A percentile compares a stretch with the other conserved stretches of the same genome.
Evolutionary conservation across 2,113 vertebrate species (phyloP).

Genomic region (Antechinus flavipes): DNA sequence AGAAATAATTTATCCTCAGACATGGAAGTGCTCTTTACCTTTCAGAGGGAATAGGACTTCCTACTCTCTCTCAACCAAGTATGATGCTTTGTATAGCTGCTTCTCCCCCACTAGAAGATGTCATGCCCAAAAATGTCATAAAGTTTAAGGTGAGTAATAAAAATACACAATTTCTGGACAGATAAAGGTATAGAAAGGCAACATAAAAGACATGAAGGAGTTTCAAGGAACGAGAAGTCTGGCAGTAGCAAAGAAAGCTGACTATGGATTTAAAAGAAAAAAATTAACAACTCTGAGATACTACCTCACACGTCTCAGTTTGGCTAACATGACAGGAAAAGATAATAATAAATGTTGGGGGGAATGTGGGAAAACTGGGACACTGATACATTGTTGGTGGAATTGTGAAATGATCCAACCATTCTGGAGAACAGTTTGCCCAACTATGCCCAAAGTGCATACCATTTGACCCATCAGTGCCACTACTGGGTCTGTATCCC

Average conservation of each 20-base stretch:
- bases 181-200: background rate
- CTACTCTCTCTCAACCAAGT: background rate
- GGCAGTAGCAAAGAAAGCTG: background rate
- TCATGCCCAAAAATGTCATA: accelerated
- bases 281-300: no score
- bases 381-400: no score
- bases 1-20: background rate
- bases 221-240: background rate
- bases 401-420: no score
- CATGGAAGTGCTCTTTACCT: background rate
- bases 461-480: no score
- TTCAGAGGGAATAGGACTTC: background rate
- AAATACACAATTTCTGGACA: background rate
- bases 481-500: no score
- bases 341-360: no score
- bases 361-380: no score
- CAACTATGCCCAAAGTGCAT: no score
- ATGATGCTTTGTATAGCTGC: background rate
- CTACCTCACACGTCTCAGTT: no score
- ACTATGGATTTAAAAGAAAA: background rate
- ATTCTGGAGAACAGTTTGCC: no score
- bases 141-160: background rate
- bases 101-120: background rate
- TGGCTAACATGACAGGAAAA: no score
- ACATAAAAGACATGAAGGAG: background rate